A percentile compares a stretch with the other conserved stretches of the same genome.
phyloP scores from a whole-genome alignment of 2,888 invertebrate species.

The Trichopria drosophilae region DNA sequence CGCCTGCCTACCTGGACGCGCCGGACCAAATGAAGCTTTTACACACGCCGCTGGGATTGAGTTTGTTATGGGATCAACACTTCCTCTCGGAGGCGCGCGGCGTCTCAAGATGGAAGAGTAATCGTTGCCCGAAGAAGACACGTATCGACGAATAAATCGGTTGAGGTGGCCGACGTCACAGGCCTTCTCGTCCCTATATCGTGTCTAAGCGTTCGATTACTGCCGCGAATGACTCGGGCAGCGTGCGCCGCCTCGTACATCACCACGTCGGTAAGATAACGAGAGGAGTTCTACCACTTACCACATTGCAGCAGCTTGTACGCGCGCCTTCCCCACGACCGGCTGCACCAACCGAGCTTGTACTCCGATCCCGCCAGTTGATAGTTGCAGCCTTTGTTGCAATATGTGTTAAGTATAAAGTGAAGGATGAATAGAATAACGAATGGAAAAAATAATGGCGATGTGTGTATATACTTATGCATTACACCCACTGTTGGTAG shows the following conservation, averaged over 20 bases:
- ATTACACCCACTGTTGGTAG: too few species aligned
- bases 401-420: slow-evolving; percentile 15
- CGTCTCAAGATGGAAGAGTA: slow-evolving; percentile 39
- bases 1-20: slow-evolving; percentile 24
- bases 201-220: too few species aligned
- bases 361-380: too few species aligned
- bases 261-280: too few species aligned
- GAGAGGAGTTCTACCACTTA: too few species aligned
- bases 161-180: slow-evolving; percentile 21
- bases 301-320: background rate
- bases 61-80: slow-evolving; percentile 51
- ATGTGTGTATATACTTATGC: too few species aligned
- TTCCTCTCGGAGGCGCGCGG: slow-evolving; percentile 36
- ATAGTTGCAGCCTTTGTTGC: slow-evolving; percentile 14
- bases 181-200: slow-evolving; percentile 30
- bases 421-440: slow-evolving; percentile 21
- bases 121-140: slow-evolving; percentile 27
- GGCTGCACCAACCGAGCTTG: background rate
- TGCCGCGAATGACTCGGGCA: too few species aligned
- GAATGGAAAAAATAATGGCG: too few species aligned
- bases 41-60: slow-evolving; percentile 45
- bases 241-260: background rate
- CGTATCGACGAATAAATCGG: slow-evolving; percentile 35
- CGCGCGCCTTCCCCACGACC: background rate
- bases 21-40: slow-evolving; percentile 52